Evolutionary conservation across 2,797 vertebrate species (phyloP).

Genomic region (Argya squamiceps): DNA sequence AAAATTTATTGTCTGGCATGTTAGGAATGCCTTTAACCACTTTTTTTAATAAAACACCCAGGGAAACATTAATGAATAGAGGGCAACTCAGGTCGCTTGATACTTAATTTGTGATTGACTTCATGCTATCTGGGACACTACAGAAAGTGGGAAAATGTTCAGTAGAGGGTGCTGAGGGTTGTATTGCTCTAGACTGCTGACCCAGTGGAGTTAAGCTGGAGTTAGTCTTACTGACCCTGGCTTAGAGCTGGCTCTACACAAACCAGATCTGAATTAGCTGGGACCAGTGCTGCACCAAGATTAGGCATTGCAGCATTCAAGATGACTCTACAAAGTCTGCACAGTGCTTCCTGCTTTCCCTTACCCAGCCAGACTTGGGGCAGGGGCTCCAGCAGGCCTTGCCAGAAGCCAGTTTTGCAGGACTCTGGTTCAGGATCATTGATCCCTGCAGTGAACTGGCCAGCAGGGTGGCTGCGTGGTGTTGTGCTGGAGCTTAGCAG

Average conservation of each 20-base stretch:
- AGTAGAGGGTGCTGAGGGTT: neutral
- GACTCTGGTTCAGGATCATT: rapidly evolving
- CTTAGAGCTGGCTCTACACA: neutral
- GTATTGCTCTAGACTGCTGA: neutral
- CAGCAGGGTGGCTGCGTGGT: neutral
- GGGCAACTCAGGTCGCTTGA: neutral
- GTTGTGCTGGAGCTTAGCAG: neutral
- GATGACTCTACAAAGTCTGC: neutral
- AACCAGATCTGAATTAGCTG: neutral
- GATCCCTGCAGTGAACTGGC: neutral
- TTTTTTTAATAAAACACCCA: neutral
- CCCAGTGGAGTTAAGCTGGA: neutral
- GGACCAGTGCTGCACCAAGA: neutral
- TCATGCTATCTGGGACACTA: neutral
- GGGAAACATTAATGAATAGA: neutral
- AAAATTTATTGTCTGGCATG: neutral
- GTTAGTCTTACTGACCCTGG: neutral
- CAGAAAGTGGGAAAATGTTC: neutral
- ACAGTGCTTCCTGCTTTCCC: neutral
- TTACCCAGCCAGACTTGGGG: neutral
- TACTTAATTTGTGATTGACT: neutral
- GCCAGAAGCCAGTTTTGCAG: neutral
- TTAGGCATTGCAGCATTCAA: rapidly evolving
- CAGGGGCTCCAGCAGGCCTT: neutral
- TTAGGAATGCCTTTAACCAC: neutral